Conservation (phyloP, 2,113 vertebrate genomes). For the Naja naja region DNA sequence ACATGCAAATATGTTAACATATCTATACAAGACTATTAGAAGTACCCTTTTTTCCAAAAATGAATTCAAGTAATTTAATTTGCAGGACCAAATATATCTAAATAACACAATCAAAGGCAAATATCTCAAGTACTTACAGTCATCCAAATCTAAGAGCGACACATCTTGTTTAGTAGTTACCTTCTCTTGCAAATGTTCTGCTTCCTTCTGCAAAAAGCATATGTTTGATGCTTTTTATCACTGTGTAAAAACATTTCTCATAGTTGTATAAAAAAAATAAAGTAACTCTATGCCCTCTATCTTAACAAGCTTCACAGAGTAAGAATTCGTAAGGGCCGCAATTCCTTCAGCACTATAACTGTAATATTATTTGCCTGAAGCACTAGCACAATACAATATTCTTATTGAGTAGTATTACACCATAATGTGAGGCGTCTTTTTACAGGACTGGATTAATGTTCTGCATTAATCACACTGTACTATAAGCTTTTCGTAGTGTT, state of each 20-base stretch:
- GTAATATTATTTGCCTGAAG: not conserved
- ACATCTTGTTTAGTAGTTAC: constrained; percentile 70
- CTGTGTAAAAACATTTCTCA: constrained; percentile 10
- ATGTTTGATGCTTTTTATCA: constrained; percentile 7
- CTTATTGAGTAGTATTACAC: not conserved
- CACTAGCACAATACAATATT: not conserved
- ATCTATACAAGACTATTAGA: not conserved
- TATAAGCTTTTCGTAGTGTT: not conserved
- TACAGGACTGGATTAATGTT: not conserved
- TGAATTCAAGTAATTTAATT: constrained; percentile 11
- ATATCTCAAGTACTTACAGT: constrained; percentile 82
- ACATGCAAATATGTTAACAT: not conserved
- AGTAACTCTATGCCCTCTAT: not conserved
- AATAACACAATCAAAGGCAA: not conserved
- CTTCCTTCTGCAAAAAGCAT: constrained; percentile 76
- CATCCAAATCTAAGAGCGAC: constrained; percentile 89
- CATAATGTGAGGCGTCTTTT: not conserved
- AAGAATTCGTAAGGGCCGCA: constrained; percentile 1
- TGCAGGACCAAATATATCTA: not conserved
- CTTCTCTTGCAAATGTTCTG: constrained; percentile 56
- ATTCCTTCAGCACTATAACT: not conserved
- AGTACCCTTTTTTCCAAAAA: constrained; percentile 15
- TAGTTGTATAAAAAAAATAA: not conserved
- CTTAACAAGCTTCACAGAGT: not conserved
- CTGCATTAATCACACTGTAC: not conserved